Evolutionary conservation across 2,113 vertebrate genomes (phyloP), one percentile per base, ranked within the genome.

Genomic region (Castor canadensis): DNA sequence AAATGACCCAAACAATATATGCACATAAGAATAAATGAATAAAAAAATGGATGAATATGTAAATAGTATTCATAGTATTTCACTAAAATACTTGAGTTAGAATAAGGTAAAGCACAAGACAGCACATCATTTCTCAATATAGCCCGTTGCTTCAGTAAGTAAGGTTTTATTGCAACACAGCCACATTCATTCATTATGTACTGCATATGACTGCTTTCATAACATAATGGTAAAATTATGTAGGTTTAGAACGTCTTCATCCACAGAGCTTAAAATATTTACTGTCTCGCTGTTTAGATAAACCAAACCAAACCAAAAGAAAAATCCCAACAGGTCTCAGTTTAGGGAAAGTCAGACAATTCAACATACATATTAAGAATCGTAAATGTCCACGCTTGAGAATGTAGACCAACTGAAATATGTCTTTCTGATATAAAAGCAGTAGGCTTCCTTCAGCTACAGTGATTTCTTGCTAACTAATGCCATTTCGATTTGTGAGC

Each of bases 191-290:
- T 87, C 26, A 52, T 5, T 83, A 40, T 40, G 2, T 86, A 73
- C 6, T 82, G 35, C 22, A 28, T 67, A 38, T 45, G 54, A 38
- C 16, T 85, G 28, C 79, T 76, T 80, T 60, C 40, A 89, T 8
- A 52, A n/a, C 30, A 62, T 45, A 85, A 56, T 3, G 52, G 26
- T 49, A 45, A 72, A 56, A 12, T 56, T 69, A 89, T 64, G 20
- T 58, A 85, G 58, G 32, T 71, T 10, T 3, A 40, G 56, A 86
- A 22, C 89, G n/a, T 67, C 6, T 67, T 28, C 47, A 56, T 3
- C 19, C 77, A n/a, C n/a, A 89, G 91, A 93, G 10, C 47, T 76
- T 76, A 62, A 66, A 92, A 66, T 56, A 91, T 52, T 84, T 87
- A 79, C 28, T 73, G 38, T 76, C 6, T 56, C 35, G 9, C 17